These are phyloP conservation scores for Lethenteron camtschaticum DNA, from an alignment of 2,113 vertebrate species.

Conservation along the genomic window DNA sequence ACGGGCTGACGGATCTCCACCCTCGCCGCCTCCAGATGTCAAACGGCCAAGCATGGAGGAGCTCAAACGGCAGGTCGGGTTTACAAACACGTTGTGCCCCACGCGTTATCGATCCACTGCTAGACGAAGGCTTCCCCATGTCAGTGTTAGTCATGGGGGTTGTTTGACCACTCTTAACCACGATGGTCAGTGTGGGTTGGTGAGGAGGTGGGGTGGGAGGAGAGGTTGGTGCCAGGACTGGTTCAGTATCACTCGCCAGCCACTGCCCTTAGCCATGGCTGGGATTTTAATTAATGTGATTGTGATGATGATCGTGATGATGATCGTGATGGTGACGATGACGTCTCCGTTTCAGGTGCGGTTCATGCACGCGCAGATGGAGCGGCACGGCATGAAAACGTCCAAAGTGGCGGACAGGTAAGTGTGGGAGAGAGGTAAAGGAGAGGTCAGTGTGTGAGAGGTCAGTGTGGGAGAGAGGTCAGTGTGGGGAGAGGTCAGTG, in stretches of 20 bases:
- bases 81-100: neutral
- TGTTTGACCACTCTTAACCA: too few relatives aligned
- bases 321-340: slow-evolving; percentile 10
- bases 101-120: neutral
- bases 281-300: too few relatives aligned
- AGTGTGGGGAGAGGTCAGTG: too few relatives aligned
- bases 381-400: slow-evolving; percentile 96
- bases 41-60: slow-evolving; percentile 79
- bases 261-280: too few relatives aligned
- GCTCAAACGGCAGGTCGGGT: slow-evolving; percentile 59
- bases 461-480: too few relatives aligned
- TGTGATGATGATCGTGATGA: too few relatives aligned
- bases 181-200: too few relatives aligned
- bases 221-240: too few relatives aligned
- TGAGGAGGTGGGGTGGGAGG: too few relatives aligned
- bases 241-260: too few relatives aligned
- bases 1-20: slow-evolving; percentile 71
- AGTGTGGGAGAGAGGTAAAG: slow-evolving; percentile 12
- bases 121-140: slow-evolving; percentile 1
- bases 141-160: neutral
- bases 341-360: slow-evolving; percentile 54
- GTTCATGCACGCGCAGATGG: slow-evolving; percentile 92
- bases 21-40: slow-evolving; percentile 56
- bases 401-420: slow-evolving; percentile 97
- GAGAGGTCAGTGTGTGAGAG: too few relatives aligned